Percentiles rank a stretch among this genome's conserved stretches.
phyloP scores from a whole-genome alignment of 2,888 invertebrate species.

The Lasioglossum lativentre region DNA sequence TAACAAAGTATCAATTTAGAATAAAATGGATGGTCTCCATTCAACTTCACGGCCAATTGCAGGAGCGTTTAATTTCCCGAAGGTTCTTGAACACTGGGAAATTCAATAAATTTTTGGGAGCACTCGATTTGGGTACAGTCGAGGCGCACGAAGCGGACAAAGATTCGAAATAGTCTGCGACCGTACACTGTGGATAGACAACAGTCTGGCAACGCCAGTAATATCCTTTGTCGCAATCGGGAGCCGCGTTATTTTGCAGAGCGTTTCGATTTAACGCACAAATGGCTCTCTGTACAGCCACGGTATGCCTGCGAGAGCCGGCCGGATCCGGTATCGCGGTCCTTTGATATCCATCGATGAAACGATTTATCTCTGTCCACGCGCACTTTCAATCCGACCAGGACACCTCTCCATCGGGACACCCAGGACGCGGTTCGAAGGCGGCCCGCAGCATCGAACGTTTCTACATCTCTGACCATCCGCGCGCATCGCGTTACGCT shows the following conservation, averaged over 20 bases:
- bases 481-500: slow-evolving; percentile 56
- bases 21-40: not conserved
- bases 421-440: slow-evolving; percentile 71
- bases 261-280: slow-evolving; percentile 75
- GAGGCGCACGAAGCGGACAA: slow-evolving; percentile 36
- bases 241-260: slow-evolving; percentile 71
- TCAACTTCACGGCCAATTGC: not conserved
- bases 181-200: slow-evolving; percentile 31
- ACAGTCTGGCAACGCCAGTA: slow-evolving; percentile 62
- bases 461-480: slow-evolving; percentile 52
- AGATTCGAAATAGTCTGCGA: slow-evolving; percentile 41
- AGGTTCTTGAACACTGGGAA: not conserved
- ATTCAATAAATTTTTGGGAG: slow-evolving; percentile 13
- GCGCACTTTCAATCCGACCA: slow-evolving; percentile 73
- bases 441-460: slow-evolving; percentile 54
- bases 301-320: slow-evolving; percentile 63
- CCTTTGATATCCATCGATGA: slow-evolving; percentile 76
- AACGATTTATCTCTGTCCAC: slow-evolving; percentile 76
- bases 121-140: not conserved
- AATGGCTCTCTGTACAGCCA: slow-evolving; percentile 70
- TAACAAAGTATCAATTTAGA: not conserved
- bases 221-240: slow-evolving; percentile 71
- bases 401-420: slow-evolving; percentile 75
- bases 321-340: slow-evolving; percentile 69
- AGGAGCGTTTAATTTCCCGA: not conserved